Evolutionary conservation across 2,797 vertebrate genomes (phyloP).

Genomic region (Tenualosa ilisha): DNA sequence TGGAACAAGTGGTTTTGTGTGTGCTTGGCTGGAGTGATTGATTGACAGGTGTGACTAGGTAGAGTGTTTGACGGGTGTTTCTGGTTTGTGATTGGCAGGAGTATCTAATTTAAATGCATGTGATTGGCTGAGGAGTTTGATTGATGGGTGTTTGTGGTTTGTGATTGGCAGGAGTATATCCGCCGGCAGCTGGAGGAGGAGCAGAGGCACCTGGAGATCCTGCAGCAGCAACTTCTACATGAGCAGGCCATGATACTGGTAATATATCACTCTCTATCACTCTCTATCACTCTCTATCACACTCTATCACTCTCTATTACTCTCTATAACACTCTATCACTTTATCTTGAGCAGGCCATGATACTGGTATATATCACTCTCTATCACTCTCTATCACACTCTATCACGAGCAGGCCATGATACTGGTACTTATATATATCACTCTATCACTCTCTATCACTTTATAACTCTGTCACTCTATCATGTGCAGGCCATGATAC

Average conservation of each 20-base stretch:
- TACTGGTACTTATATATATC: neutral
- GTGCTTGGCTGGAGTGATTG: neutral
- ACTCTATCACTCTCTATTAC: neutral
- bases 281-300: neutral
- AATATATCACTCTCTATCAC: slow-evolving; percentile 38
- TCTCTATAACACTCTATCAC: neutral
- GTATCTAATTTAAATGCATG: neutral
- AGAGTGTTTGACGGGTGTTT: neutral
- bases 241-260: slow-evolving; percentile 90
- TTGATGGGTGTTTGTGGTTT: neutral
- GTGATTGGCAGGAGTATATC: slow-evolving; percentile 83
- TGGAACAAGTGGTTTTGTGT: too few species aligned
- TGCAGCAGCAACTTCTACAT: slow-evolving; percentile 91
- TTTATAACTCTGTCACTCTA: neutral
- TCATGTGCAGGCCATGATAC: too few species aligned
- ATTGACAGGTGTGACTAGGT: too few species aligned
- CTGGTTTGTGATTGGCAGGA: neutral
- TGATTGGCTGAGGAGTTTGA: neutral
- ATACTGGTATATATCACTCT: slow-evolving; percentile 74
- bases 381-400: neutral
- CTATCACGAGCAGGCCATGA: neutral
- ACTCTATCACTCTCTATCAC: neutral
- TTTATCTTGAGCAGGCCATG: slow-evolving; percentile 80
- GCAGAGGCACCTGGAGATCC: slow-evolving; percentile 89
- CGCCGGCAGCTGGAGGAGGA: slow-evolving; percentile 91